Conservation (phyloP, 1,140 invertebrate genomes). For the Drosophila bocqueti region DNA sequence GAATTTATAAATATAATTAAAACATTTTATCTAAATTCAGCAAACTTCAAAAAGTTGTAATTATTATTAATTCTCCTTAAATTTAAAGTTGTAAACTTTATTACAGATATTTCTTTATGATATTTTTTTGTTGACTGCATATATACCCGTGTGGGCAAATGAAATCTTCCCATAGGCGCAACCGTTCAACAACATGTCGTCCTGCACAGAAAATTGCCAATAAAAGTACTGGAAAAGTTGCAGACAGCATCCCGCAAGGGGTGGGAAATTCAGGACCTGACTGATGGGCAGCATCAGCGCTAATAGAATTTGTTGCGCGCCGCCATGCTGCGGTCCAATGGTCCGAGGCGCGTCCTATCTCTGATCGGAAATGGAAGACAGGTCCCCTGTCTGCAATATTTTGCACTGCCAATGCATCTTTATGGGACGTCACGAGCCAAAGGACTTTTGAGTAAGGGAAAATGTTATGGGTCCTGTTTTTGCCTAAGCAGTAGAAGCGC, state of each 20-base stretch:
- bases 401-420: conserved; percentile 1
- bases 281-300: conserved; percentile 55
- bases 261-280: background rate
- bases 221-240: conserved; percentile 34
- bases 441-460: background rate
- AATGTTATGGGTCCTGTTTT: background rate
- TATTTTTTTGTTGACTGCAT: background rate
- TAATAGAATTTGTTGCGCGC: conserved; percentile 77
- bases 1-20: background rate
- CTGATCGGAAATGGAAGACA: conserved; percentile 49
- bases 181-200: conserved; percentile 64
- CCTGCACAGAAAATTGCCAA: conserved; percentile 46
- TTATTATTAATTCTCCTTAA: too few relatives aligned
- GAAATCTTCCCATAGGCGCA: conserved; percentile 48
- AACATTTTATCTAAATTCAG: background rate
- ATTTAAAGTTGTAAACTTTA: too few relatives aligned
- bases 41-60: background rate
- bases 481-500: background rate
- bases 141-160: conserved; percentile 33
- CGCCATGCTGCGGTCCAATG: conserved; percentile 34
- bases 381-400: conserved; percentile 7
- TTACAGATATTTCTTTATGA: background rate
- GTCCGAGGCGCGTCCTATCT: conserved; percentile 56
- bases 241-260: background rate
- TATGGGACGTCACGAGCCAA: conserved; percentile 40